Evolutionary conservation across 2,888 invertebrate species (phyloP).

Genomic region (Drosophila meridionalis): DNA sequence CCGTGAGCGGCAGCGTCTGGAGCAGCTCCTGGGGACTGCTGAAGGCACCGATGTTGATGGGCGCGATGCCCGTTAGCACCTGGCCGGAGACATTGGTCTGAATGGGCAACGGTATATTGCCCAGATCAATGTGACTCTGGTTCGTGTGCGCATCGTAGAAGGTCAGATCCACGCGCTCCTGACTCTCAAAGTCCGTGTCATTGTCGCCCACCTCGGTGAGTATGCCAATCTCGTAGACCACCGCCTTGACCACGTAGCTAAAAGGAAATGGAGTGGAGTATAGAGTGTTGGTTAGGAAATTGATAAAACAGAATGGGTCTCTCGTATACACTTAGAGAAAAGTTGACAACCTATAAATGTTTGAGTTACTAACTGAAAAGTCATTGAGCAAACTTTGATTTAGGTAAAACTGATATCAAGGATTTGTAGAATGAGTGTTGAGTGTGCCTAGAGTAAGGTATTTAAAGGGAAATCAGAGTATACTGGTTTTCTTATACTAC

Average conservation of each 20-base stretch:
- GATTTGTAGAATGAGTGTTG: not conserved
- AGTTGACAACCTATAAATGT: too few species aligned
- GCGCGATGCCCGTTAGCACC: constrained; percentile 86
- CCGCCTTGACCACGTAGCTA: constrained; percentile 87
- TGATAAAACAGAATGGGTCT: too few species aligned
- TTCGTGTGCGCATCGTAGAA: constrained; percentile 86
- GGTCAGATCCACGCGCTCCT: constrained; percentile 86
- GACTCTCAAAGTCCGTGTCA: constrained; percentile 84
- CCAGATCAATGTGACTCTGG: constrained; percentile 86
- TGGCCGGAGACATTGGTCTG: constrained; percentile 87
- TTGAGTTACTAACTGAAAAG: too few species aligned
- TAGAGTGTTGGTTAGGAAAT: not conserved
- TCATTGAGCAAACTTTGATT: too few species aligned
- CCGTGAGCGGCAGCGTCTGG: constrained; percentile 83
- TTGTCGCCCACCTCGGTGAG: constrained; percentile 86
- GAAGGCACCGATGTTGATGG: constrained; percentile 85
- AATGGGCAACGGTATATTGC: constrained; percentile 86
- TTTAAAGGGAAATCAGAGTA: not conserved
- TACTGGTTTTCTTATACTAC: too few species aligned
- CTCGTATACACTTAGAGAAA: too few species aligned
- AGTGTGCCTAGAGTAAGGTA: not conserved
- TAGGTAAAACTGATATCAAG: too few species aligned
- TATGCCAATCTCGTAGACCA: constrained; percentile 88
- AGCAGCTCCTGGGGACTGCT: constrained; percentile 83
- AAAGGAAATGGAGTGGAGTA: not conserved